Base-by-base conservation (phyloP, 2,797 vertebrate genomes). In the Alfaro cultratus region DNA sequence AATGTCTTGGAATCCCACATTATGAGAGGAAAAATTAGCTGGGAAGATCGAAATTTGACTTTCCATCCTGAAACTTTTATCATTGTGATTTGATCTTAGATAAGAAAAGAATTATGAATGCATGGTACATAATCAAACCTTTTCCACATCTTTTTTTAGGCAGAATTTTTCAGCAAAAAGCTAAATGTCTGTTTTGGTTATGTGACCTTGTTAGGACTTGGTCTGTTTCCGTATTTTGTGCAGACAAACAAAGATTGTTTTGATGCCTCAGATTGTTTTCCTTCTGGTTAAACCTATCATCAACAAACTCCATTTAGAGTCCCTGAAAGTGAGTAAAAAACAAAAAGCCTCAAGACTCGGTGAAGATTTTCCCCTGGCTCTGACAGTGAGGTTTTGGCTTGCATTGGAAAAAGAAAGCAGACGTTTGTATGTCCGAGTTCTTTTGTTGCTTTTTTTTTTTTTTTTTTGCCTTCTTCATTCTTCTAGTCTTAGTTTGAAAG, bases 211-310 rank as follows among this genome's bases (percentile, higher is more conserved):
- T 70, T 43, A 12, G 67, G 39, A 15, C 26, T 70, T 43, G 21
- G 39, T 26, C 67, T 26, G 67, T 43, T 68, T 7, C 21, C 0
- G 0, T 31, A 15, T 43, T 23, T 70, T 43, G 21, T 15, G 67
- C 39, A 43, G 39, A n/a, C 67, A 67, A 67, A 67, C 34, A 70
- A 43, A 70, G 23, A 13, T 43, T 70, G 67, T 70, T 70, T 70
- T 43, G 39, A 70, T 41, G 36, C 67, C 39, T 39, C 18, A 23
- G 34, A 21, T 36, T 67, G 16, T 67, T 39, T 64, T 21, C 16
- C 60, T 10, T 13, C 10, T 68, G 36, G 36, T 41, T 68, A 23
- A 43, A n/a, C 67, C 67, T 70, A 70, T 70, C 67, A 70, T 70
- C 67, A 68, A 41, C 64, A 68, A 68, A 23, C 8, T 26, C 36